Base-by-base conservation (phyloP, 2,888 invertebrate genomes). In the Agrotis segetum region DNA sequence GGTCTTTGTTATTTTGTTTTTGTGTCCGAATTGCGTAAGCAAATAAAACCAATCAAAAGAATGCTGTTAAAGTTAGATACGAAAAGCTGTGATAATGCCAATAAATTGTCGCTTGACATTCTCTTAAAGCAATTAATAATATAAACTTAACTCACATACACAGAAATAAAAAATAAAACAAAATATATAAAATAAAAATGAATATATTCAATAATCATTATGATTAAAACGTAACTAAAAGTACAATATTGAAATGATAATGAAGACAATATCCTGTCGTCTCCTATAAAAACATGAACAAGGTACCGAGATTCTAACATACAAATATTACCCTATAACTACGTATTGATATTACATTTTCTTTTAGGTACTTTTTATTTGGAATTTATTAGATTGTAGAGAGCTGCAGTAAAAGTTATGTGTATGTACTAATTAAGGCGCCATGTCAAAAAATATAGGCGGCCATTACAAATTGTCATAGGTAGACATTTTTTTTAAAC, bases 181-280 rank as follows among this genome's bases (percentile, higher is more conserved):
- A 95, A 94, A 92, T 84, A 92, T 87, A 91, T 95, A 93, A 96
- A 96, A 95, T 96, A 96, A 95, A 95, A 95, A 94, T 94, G 95
- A 94, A 95, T 96, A 96, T 96, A 96, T 96, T 96, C 91, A 95
- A 92, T 93, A 92, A 94, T 92, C 88, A 92, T 93, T 93, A 94
- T 89, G 92, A 93, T 92, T 94, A 93, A 92, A 88, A 91, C 90
- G 87, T 93, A 93, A 93, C 91, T 94, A 93, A 93, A 93, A 92
- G 89, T 92, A 93, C 90, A 90, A 90, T 90, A 89, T 91, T 87
- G 89, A 91, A 92, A 91, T 91, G 87, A 91, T 89, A 88, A 85
- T 85, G 88, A 93, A 90, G 91, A 92, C 90, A 87, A 70, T 71
- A 74, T 74, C 64, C 61, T 74, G 53, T 67, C 71, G 81, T 80